These are phyloP conservation scores for Epicauta chinensis DNA, from an alignment of 1,140 invertebrate genomes.

Conservation along the genomic window DNA sequence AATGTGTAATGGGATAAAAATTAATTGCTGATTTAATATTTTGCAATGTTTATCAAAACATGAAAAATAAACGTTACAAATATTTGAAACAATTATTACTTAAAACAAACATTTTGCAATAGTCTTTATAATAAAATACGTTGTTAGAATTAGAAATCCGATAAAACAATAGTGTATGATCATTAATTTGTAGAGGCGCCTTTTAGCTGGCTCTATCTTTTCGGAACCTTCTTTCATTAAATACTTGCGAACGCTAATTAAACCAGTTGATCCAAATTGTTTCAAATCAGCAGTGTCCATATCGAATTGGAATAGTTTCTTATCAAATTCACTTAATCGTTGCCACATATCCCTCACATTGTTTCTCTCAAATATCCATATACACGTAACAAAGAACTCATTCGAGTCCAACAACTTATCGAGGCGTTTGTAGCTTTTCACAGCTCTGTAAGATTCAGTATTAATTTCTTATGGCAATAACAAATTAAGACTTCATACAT, in stretches of 20 bases:
- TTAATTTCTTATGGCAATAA: no score
- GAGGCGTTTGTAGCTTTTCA: neutral
- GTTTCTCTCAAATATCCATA: neutral
- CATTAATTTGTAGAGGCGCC: neutral
- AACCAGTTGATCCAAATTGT: neutral
- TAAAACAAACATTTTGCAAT: no score
- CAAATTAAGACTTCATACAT: no score
- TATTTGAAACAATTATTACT: no score
- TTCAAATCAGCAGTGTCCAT: neutral
- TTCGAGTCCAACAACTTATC: neutral
- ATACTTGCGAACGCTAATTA: neutral
- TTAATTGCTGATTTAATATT: no score
- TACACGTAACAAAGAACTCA: neutral
- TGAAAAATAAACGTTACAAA: no score
- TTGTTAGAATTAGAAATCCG: no score
- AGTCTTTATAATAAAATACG: no score
- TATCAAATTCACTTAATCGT: neutral
- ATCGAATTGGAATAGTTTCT: conserved; percentile 3
- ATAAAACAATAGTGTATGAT: neutral
- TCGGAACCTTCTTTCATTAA: conserved; percentile 7
- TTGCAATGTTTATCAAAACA: no score
- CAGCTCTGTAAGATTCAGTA: no score
- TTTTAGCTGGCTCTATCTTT: no score
- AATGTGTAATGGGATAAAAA: no score
- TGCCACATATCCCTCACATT: neutral